Conservation (phyloP, 2,113 vertebrate species). For the Vombatus ursinus region DNA sequence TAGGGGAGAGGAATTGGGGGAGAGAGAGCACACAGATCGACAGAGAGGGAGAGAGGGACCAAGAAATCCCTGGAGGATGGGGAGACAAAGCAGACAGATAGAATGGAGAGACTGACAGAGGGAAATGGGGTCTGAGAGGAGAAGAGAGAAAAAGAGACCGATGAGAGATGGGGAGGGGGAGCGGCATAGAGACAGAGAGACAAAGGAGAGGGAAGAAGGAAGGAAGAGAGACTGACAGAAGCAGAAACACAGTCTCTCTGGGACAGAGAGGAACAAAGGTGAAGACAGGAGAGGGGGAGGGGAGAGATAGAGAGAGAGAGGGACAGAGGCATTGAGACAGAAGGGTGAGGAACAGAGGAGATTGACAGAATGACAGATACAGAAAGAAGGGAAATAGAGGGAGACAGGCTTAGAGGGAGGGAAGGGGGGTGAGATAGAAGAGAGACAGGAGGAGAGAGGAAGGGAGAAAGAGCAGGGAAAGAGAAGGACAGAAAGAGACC, state of each 20-base stretch:
- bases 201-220: accelerated
- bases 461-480: neutral
- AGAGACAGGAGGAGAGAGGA: neutral
- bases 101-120: neutral
- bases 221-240: neutral
- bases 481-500: neutral
- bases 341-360: no score
- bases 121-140: neutral
- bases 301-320: neutral
- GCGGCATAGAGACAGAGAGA: neutral
- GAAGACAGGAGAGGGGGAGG: neutral
- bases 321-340: neutral
- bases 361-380: no score
- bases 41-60: neutral
- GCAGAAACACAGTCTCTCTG: neutral
- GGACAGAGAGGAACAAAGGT: neutral
- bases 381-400: no score
- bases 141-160: neutral
- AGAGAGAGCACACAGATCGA: neutral
- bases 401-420: neutral
- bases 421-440: neutral
- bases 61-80: neutral
- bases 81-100: neutral
- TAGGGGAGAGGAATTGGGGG: neutral
- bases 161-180: neutral